Evolutionary conservation across 2,888 invertebrate genomes (phyloP), one percentile per base, ranked within the genome.

Genomic region (Pollenia angustigena): DNA sequence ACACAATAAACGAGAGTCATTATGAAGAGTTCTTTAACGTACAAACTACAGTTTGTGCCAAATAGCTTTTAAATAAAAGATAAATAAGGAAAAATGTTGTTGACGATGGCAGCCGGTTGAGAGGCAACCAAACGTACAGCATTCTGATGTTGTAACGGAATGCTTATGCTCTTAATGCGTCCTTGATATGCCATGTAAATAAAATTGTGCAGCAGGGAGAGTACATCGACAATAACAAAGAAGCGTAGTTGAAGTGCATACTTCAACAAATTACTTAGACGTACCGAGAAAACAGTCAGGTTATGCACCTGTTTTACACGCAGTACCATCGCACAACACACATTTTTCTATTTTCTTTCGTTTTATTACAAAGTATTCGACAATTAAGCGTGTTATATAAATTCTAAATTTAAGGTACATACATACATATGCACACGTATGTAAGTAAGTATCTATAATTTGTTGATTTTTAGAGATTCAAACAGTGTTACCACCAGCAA

Each of bases 111-210:
- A 56, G 66, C 14, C 62, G 64, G 72, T 42, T 74, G 58, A 62
- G 60, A 69, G 42, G 23, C 60, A 60, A 48, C 56, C 32, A 46
- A 46, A 32, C 56, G 54, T 42, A 46, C 58, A 72, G 44, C 32
- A 56, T 66, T 68, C 32, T 56, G 56, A 56, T 46, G 56, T 18
- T 56, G 56, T 52, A 72, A 84, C 60, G 72, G 50, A 83, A 72
- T 84, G 72, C 82, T 60, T 42, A 62, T 54, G 69, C 46, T 84
- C 66, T 79, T 72, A 72, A 66, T 60, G 48, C 79, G 72, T 84
- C 83, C 83, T 84, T 79, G 78, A 84, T 66, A 79, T 58, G 64
- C 58, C 71, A 50, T 64, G 72, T 52, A 79, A 72, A 74, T 71
- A 66, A 64, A 56, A 82, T 32, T 50, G 72, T 60, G 50, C 71